Percentiles rank a stretch among this genome's conserved stretches.
Conservation (phyloP, 2,888 invertebrate genomes). For the Ametastegia equiseti region DNA sequence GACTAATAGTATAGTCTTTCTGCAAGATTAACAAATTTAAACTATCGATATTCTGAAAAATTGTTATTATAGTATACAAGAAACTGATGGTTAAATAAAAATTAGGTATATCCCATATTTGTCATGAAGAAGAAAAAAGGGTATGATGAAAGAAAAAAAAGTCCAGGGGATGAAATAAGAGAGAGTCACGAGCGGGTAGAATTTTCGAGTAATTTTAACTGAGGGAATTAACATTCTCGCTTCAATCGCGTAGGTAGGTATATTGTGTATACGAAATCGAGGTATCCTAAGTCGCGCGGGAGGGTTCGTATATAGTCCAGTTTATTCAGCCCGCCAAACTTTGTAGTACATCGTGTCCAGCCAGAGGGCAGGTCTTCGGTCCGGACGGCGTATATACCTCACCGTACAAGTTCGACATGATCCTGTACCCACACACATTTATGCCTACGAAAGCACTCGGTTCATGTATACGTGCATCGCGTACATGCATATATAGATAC, state of each 20-base stretch:
- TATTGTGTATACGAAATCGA: conserved; percentile 14
- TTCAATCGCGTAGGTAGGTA: too few relatives aligned
- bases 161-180: not conserved
- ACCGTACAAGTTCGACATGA: conserved; percentile 55
- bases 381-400: conserved; percentile 67
- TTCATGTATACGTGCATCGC: not conserved
- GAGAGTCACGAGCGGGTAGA: not conserved
- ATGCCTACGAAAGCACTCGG: conserved; percentile 31
- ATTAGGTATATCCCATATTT: not conserved
- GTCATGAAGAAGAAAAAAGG: too few relatives aligned
- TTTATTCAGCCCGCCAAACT: conserved; percentile 75
- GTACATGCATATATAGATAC: not conserved
- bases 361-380: conserved; percentile 73
- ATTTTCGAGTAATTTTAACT: conserved; percentile 2
- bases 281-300: conserved; percentile 64
- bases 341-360: conserved; percentile 75
- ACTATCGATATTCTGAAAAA: not conserved
- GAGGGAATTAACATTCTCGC: conserved; percentile 3
- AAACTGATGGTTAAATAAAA: not conserved
- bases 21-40: not conserved
- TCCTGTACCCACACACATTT: conserved; percentile 14
- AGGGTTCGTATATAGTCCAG: conserved; percentile 64
- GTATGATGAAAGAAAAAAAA: not conserved
- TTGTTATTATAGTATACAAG: too few relatives aligned
- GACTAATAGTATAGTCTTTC: not conserved